Percentiles rank a stretch among this genome's conserved stretches.
These are phyloP conservation scores for Rhamphomyia laevipes DNA, from an alignment of 2,888 invertebrate species.

Conservation along the genomic window DNA sequence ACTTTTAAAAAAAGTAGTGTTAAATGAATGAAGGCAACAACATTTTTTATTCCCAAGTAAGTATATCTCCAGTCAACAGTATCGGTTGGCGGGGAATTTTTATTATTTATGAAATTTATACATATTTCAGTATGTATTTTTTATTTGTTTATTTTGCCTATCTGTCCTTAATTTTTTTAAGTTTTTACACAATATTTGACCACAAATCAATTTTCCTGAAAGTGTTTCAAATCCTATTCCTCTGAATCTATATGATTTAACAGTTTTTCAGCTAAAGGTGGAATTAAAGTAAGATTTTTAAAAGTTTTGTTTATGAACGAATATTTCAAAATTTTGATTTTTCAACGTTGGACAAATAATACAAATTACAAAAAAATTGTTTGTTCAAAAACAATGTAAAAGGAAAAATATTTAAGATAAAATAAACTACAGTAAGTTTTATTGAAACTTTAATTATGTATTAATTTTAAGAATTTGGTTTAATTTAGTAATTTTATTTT, in stretches of 20 bases:
- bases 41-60: conserved; percentile 30
- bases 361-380: no score
- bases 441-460: neutral
- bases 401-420: neutral
- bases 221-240: no score
- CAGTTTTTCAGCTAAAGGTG: no score
- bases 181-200: conserved; percentile 9
- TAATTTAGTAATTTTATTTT: neutral
- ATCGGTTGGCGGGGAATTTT: conserved; percentile 41
- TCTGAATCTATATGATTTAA: neutral
- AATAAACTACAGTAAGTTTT: neutral
- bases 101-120: conserved; percentile 9
- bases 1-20: conserved; percentile 6
- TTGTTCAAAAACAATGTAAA: no score
- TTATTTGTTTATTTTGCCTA: conserved; percentile 17
- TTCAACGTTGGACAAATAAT: no score
- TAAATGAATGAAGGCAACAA: conserved; percentile 1
- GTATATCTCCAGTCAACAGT: conserved; percentile 44
- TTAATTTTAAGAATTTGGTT: neutral
- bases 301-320: no score
- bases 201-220: conserved; percentile 2
- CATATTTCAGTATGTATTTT: conserved; percentile 16
- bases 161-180: conserved; percentile 9
- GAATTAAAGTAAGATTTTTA: no score
- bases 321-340: no score